Conservation (phyloP, 2,113 vertebrate species). For the Chunga burmeisteri region DNA sequence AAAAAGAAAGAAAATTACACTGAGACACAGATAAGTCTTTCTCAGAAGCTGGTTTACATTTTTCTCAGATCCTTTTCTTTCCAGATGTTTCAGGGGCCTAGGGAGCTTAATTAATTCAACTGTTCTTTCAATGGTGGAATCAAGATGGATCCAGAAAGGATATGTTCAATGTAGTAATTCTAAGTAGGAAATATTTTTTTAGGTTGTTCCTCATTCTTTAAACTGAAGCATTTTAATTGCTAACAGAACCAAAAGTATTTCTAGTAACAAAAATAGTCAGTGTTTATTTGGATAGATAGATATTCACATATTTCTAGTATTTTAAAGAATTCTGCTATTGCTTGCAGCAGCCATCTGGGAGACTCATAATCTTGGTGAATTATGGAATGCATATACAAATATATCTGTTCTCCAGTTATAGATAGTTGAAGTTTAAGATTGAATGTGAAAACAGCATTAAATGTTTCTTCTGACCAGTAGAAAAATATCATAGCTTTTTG, state of each 20-base stretch:
- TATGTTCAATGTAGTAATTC: not conserved
- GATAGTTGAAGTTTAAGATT: not conserved
- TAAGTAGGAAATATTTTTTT: not conserved
- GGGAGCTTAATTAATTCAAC: not conserved
- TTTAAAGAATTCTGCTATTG: not conserved
- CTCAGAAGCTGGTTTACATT: not conserved
- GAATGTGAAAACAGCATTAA: not conserved
- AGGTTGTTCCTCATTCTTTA: conserved; percentile 18
- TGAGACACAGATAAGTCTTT: not conserved
- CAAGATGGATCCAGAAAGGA: not conserved
- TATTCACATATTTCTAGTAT: conserved; percentile 17
- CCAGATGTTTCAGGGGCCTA: not conserved
- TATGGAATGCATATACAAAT: not conserved
- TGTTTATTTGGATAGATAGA: conserved; percentile 14
- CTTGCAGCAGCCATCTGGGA: not conserved
- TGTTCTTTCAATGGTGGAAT: not conserved
- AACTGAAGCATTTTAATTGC: conserved; percentile 21
- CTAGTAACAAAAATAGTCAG: conserved; percentile 3
- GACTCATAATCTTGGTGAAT: not conserved
- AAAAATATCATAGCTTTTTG: not conserved
- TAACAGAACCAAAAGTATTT: conserved; percentile 28
- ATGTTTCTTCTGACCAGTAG: not conserved
- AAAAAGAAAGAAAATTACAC: not conserved
- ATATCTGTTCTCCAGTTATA: not conserved
- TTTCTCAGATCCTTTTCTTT: not conserved